These are phyloP conservation scores for Bombus affinis DNA, from an alignment of 1,140 invertebrate species.

Conservation along the genomic window DNA sequence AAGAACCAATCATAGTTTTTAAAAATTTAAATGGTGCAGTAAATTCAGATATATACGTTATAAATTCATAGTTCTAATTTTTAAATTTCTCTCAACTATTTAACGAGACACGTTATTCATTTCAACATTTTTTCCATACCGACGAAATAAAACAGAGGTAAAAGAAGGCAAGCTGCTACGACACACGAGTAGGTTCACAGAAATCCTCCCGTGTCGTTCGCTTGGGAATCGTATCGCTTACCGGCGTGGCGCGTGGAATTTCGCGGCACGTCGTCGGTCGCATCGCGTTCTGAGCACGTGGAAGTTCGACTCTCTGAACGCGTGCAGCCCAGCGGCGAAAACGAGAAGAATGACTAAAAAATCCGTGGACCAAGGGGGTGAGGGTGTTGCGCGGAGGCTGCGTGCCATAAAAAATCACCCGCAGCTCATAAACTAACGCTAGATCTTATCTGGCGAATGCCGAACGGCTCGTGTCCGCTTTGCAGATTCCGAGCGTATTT, in stretches of 20 bases:
- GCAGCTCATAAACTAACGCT: conserved; percentile 82
- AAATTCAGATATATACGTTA: too few species aligned
- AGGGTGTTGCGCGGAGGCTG: conserved; percentile 60
- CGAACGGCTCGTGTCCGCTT: conserved; percentile 73
- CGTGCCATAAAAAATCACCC: conserved; percentile 81
- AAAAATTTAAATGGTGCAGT: too few species aligned
- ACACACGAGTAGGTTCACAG: conserved; percentile 30
- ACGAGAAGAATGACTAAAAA: conserved; percentile 49
- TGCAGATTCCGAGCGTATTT: conserved; percentile 61
- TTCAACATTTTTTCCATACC: neutral
- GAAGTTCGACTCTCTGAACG: conserved; percentile 64
- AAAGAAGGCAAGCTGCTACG: conserved; percentile 1
- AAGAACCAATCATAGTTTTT: too few species aligned
- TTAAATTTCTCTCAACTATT: too few species aligned
- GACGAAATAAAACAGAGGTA: neutral
- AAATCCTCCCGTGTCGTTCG: conserved; percentile 31
- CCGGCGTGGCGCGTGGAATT: conserved; percentile 60
- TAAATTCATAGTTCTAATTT: too few species aligned
- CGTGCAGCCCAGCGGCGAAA: conserved; percentile 18
- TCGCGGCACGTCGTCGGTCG: conserved; percentile 38
- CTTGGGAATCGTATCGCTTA: conserved; percentile 62
- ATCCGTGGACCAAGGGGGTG: conserved; percentile 24
- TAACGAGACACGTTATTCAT: neutral
- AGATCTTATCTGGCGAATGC: conserved; percentile 81
- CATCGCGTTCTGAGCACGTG: conserved; percentile 10